Evolutionary conservation across 2,888 invertebrate species (phyloP), one percentile per base, ranked within the genome.

Genomic region (Torymus auratus): DNA sequence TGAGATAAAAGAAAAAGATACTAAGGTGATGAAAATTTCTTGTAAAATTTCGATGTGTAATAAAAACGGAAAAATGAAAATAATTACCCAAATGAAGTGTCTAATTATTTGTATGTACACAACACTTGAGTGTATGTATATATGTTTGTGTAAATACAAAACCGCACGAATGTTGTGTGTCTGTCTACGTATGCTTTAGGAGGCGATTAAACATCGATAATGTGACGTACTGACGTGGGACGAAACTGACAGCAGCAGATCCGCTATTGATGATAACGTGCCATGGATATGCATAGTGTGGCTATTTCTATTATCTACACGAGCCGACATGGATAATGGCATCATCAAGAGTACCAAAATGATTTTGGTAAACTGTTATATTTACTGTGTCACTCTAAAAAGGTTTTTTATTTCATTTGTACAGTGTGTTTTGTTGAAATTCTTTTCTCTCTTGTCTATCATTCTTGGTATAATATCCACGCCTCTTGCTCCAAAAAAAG

Each of bases 11-110:
- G n/a, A 52, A 14, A 11, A 76, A 56, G 2, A 41, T 41, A 41
- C 41, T 5, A 41, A 41, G 7, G 41, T 41, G 41, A 41, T 41
- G 41, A 41, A 50, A 71, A 67, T n/a, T n/a, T 82, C 75, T 76
- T 82, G 82, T 79, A 73, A 72, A 82, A 73, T 79, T 68, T 80
- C 41, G 52, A 77, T 79, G 70, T 82, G 64, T 69, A 77, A 82
- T 80, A 81, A 81, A 73, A 58, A 78, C 13, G 61, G 67, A 17
- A 74, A 15, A 62, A 70, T 56, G 10, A 65, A 75, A 75, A 60
- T 17, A 73, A 79, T 10, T 69, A 73, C 50, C 11, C 55, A 58
- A 60, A 28, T 14, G n/a, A 56, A 13, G 7, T n/a, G 23, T 62
- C 15, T 70, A 50, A 20, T 60, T 69, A 41, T 55, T 28, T 60